phyloP scores from a whole-genome alignment of 2,888 invertebrate species.

The Spilosoma lubricipeda region DNA sequence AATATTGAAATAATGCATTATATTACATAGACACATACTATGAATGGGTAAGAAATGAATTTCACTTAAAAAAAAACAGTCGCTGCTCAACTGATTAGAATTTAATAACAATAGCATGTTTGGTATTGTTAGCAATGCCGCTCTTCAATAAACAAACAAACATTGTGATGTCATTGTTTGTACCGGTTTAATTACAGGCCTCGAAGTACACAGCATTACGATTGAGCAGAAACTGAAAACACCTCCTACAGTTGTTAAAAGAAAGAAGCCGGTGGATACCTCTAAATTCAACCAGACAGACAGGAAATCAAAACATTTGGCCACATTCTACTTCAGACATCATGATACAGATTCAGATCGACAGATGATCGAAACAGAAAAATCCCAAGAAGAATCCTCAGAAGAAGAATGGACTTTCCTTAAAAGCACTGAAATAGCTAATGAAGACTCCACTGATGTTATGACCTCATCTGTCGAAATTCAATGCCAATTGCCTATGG shows the following conservation, averaged over 20 bases:
- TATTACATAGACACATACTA: constrained; percentile 9
- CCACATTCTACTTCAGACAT: constrained; percentile 94
- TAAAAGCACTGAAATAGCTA: constrained; percentile 76
- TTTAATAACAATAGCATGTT: constrained; percentile 63
- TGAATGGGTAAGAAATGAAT: constrained; percentile 28
- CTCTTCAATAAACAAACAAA: constrained; percentile 62
- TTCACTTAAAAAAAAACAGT: constrained; percentile 49
- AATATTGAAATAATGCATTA: constrained; percentile 18
- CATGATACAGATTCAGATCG: constrained; percentile 94
- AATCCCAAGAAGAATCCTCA: constrained; percentile 80
- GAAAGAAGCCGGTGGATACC: constrained; percentile 85
- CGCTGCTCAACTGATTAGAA: constrained; percentile 51
- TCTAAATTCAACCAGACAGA: constrained; percentile 90
- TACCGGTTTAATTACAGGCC: constrained; percentile 64
- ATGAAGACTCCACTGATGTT: constrained; percentile 81
- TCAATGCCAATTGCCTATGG: constrained; percentile 77
- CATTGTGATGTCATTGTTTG: constrained; percentile 12
- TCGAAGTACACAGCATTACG: constrained; percentile 62
- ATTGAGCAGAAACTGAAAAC: constrained; percentile 70
- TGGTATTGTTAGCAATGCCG: constrained; percentile 46
- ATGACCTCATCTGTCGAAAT: constrained; percentile 84
- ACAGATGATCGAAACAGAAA: constrained; percentile 85
- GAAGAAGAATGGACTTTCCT: constrained; percentile 89
- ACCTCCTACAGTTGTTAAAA: constrained; percentile 81
- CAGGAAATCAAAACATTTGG: constrained; percentile 93